These are phyloP conservation scores for Hypercompe scribonia DNA, from an alignment of 2,888 invertebrate genomes.

Conservation along the genomic window DNA sequence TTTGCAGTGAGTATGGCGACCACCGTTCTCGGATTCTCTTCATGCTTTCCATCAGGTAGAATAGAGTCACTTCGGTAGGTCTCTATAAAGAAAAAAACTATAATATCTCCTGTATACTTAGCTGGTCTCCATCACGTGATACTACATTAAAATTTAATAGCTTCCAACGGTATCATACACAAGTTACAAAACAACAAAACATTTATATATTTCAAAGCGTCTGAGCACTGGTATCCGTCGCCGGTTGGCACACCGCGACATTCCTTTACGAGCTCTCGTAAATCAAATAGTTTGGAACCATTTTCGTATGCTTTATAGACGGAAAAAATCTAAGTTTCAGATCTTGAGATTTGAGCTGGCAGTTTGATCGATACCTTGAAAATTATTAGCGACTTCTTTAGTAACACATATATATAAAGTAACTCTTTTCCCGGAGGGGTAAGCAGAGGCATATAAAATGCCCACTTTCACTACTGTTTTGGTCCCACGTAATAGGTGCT, in stretches of 20 bases:
- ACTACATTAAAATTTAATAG: not conserved
- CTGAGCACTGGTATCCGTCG: constrained; percentile 33
- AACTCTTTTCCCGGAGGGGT: too few relatives aligned
- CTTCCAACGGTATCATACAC: not conserved
- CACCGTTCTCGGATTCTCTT: too few relatives aligned
- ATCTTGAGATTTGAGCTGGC: constrained; percentile 31
- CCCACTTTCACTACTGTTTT: too few relatives aligned
- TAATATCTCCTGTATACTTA: too few relatives aligned
- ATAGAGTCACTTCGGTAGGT: too few relatives aligned
- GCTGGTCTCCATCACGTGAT: too few relatives aligned
- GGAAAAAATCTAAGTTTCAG: constrained; percentile 41
- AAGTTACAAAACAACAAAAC: not conserved
- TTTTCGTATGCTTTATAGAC: constrained; percentile 42
- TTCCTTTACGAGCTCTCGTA: constrained; percentile 44
- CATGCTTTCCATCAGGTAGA: too few relatives aligned
- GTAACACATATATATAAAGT: too few relatives aligned
- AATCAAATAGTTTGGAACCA: constrained; percentile 49
- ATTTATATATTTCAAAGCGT: constrained; percentile 12
- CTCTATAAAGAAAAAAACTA: too few relatives aligned
- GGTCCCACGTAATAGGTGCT: too few relatives aligned
- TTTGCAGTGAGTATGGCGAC: too few relatives aligned
- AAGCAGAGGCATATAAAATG: too few relatives aligned
- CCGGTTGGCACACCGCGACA: constrained; percentile 42
- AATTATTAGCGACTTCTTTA: constrained; percentile 23
- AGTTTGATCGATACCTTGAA: constrained; percentile 33